Percentiles rank a stretch among this genome's conserved stretches.
Evolutionary conservation across 2,113 vertebrate species (phyloP).

Genomic region (Terrapene triunguis): DNA sequence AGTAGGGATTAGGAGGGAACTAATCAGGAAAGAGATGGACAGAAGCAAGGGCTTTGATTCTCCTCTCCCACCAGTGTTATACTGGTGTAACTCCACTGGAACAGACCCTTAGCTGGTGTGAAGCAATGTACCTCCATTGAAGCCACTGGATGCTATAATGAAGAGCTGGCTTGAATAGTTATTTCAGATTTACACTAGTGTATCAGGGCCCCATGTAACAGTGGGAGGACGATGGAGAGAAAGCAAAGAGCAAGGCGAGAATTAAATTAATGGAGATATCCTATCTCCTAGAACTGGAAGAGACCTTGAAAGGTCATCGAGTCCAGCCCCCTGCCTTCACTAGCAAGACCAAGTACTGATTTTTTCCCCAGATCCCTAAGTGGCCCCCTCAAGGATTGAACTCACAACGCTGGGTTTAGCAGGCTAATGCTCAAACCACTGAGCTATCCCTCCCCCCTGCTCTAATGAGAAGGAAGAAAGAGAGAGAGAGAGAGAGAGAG

Average conservation of each 20-base stretch:
- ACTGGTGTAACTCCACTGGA: not conserved
- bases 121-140: not conserved
- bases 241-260: not conserved
- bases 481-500: not conserved
- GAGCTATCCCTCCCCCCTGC: no score
- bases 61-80: not conserved
- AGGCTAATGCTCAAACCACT: no score
- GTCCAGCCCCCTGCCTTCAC: no score
- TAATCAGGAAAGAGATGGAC: not conserved
- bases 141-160: not conserved
- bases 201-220: not conserved
- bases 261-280: no score
- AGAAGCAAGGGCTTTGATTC: not conserved
- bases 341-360: no score
- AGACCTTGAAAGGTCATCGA: no score
- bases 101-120: fast-evolving
- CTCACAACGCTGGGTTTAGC: no score
- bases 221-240: not conserved
- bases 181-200: not conserved
- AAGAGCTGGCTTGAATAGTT: not conserved
- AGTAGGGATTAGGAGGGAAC: not conserved
- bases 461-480: not conserved
- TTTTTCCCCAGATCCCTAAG: no score
- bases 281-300: no score
- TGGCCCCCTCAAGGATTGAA: no score